Evolutionary conservation across 2,113 vertebrate species (phyloP), one percentile per base, ranked within the genome.

Genomic region (Pagrus major): DNA sequence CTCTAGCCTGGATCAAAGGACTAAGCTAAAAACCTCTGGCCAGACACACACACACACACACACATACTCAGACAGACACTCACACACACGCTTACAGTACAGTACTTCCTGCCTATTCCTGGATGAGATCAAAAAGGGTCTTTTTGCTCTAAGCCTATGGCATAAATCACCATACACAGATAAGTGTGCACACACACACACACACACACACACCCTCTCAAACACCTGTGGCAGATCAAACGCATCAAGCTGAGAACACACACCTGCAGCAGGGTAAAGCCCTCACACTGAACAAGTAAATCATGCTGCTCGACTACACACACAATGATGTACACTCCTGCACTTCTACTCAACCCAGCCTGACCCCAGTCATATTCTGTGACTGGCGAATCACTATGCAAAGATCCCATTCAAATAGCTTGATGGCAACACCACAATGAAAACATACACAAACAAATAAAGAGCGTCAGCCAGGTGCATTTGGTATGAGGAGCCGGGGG

Each of bases 161-260:
- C 72, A 89, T 79, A 78, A 90, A 87, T 84, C 78, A 84, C 58
- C 82, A 85, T 78, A 84, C 23, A 6, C 51, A 87, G 52, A 73
- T 42, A 55, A 60, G 71, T 55, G 47, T 60, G 51, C 46, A 71
- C 54, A 58, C 20, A 23, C 37, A 55, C 46, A 73, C 74, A 35
- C 58, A 70, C 70, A 41, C 71, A 81, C 27, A 25, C 55, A 69
- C 65, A 63, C 60, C 39, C 81, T 56, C 71, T 68, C 65, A 81
- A 72, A 75, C 88, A 86, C 90, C 86, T 87, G 88, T 86, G 52
- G 81, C 61, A 88, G 78, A 93, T 93, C 88, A 91, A 91, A 91
- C 56, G 2, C 79, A 58, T 64, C 85, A 80, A 54, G 69, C 64
- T 81, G 64, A 71, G 67, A 89, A 76, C 83, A 82, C 88, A 90